Percentiles rank a stretch among this genome's conserved stretches.
These are phyloP conservation scores for Zoanthus sansibaricus DNA, from an alignment of 92 coral and sea anemone species.

Conservation along the genomic window DNA sequence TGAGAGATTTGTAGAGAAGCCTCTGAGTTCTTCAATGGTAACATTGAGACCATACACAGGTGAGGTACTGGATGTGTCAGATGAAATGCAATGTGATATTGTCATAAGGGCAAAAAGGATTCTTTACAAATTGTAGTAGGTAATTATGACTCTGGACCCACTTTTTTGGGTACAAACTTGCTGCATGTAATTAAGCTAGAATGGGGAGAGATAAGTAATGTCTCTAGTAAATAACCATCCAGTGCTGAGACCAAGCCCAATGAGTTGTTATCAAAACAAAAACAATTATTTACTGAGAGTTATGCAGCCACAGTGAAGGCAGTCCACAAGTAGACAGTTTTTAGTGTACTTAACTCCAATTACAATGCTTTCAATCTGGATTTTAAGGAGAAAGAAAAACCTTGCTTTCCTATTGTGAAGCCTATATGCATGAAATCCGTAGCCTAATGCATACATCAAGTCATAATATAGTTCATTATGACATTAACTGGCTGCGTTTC, in stretches of 20 bases:
- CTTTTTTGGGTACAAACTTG: conserved; percentile 58
- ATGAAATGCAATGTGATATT: conserved; percentile 52
- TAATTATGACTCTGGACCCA: conserved; percentile 56
- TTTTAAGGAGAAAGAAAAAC: no score
- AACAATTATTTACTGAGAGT: not conserved
- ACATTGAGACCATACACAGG: conserved; percentile 54
- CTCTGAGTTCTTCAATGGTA: conserved; percentile 52
- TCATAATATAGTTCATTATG: no score
- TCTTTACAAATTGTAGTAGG: conserved; percentile 53
- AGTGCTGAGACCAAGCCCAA: conserved; percentile 16
- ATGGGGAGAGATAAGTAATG: conserved; percentile 52
- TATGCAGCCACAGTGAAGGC: not conserved
- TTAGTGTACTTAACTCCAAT: no score
- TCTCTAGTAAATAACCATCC: not conserved
- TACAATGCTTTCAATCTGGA: no score
- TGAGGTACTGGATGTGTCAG: conserved; percentile 59
- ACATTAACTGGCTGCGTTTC: no score
- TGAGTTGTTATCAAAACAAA: not conserved
- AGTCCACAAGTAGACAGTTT: no score
- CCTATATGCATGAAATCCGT: no score
- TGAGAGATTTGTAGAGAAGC: conserved; percentile 48
- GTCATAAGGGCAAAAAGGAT: conserved; percentile 51
- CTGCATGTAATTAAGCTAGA: conserved; percentile 46
- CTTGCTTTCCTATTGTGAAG: no score
- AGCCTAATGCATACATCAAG: no score